Base-by-base conservation (phyloP, 2,797 vertebrate genomes). In the Bryconaethiops microstoma region DNA sequence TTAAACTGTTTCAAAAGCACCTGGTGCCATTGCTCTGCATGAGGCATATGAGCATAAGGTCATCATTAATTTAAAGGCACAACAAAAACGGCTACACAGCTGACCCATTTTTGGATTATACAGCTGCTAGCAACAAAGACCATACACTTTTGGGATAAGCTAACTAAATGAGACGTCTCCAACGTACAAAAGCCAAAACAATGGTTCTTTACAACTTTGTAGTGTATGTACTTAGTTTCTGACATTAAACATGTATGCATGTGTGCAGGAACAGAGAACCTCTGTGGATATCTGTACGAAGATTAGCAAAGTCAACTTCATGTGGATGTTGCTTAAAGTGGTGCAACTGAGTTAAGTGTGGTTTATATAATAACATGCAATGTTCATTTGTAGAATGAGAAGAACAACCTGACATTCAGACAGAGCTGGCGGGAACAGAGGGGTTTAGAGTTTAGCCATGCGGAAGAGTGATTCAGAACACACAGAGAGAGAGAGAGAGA, bases 361-460 rank as follows among this genome's bases (percentile, higher is more conserved):
- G 10, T 48, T 69, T 69, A 48, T 69, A 29, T 48, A 69, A 69
- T 7, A 23, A 7, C 40, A 23, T 23, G 67, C 42, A 16, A 48
- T 23, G 67, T 69, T 69, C n/a, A 23, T 25, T 54, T 13, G 0
- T 64, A 70, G 35, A 76, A 75, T 5, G 42, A 42, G 42, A 71
- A 39, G 8, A 35, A 17, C 16, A 62, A 90, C 82, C 84, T 91
- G 91, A 91, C 89, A 92, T 91, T 92, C 88, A 90, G 90, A 90
- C 85, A 82, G 60, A 0, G 90, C 90, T 88, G 71, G 68, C 9
- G 84, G 90, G 88, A 40, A 65, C 81, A 86, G 86, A 45, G 65
- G 25, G 50, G 25, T 81, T 88, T 90, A 92, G 25, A 39, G 25
- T 81, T 88, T 90, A 92, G 83, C 90, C 88, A 92, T 89, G 90